phyloP scores from a whole-genome alignment of 2,797 vertebrate genomes.

The Lerista edwardsae region DNA sequence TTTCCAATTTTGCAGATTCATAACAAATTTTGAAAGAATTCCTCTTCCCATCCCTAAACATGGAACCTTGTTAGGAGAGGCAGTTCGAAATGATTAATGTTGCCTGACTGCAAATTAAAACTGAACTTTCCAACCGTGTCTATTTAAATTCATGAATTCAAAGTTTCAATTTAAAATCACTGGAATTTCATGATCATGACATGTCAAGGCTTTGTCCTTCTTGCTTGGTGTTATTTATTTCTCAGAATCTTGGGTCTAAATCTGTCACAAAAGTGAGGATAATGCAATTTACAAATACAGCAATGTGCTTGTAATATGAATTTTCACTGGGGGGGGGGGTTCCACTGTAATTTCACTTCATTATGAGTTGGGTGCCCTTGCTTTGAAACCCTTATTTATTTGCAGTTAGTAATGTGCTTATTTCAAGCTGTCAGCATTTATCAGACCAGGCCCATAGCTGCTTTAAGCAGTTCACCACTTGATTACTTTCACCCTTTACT shows the following conservation, averaged over 20 bases:
- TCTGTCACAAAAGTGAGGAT: no score
- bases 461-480: no score
- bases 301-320: no score
- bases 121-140: not conserved
- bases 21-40: not conserved
- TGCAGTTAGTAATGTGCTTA: no score
- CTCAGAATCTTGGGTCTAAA: not conserved
- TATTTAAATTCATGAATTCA: not conserved
- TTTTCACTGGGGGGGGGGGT: no score
- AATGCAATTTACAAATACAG: no score
- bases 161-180: not conserved
- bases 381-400: no score
- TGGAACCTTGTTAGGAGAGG: not conserved
- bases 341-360: no score
- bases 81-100: not conserved
- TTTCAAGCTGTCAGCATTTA: no score
- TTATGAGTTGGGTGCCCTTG: no score
- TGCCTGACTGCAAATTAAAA: not conserved
- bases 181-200: not conserved
- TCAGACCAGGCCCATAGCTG: no score
- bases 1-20: not conserved
- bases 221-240: not conserved
- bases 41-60: not conserved
- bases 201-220: not conserved
- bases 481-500: no score